Conservation (phyloP, 1,140 invertebrate genomes). For the Argopecten irradians region DNA sequence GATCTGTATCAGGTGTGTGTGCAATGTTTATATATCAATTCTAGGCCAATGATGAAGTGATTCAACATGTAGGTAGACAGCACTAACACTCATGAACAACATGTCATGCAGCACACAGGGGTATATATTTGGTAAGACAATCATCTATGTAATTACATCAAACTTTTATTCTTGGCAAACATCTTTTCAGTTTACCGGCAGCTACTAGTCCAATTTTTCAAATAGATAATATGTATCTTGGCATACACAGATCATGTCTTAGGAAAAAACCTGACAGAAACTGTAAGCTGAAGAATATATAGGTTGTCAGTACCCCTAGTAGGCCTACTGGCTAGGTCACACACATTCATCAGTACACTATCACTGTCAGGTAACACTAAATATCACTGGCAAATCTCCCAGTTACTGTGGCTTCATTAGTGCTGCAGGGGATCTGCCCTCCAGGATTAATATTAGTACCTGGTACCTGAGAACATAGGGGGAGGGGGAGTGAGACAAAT, state of each 20-base stretch:
- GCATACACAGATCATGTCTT: neutral
- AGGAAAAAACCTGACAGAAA: neutral
- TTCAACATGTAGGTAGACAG: neutral
- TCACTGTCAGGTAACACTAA: neutral
- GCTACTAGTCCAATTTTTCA: neutral
- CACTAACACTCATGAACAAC: neutral
- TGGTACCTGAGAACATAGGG: neutral
- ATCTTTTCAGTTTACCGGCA: neutral
- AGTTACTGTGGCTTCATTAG: neutral
- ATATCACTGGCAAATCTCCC: neutral
- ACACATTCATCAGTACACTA: neutral
- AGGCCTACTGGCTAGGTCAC: neutral
- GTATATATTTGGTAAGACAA: neutral
- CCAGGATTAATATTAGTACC: neutral
- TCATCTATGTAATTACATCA: neutral
- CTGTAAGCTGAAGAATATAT: neutral
- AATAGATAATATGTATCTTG: neutral
- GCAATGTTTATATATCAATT: neutral
- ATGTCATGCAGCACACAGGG: neutral
- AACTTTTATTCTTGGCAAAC: neutral
- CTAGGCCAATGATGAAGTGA: neutral
- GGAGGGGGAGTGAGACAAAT: neutral
- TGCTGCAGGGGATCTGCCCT: neutral
- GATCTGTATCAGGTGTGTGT: neutral
- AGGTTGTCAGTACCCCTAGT: neutral